Percentiles rank a stretch among this genome's conserved stretches.
Conservation (phyloP, 1,140 invertebrate genomes). For the Bicyclus anynana region DNA sequence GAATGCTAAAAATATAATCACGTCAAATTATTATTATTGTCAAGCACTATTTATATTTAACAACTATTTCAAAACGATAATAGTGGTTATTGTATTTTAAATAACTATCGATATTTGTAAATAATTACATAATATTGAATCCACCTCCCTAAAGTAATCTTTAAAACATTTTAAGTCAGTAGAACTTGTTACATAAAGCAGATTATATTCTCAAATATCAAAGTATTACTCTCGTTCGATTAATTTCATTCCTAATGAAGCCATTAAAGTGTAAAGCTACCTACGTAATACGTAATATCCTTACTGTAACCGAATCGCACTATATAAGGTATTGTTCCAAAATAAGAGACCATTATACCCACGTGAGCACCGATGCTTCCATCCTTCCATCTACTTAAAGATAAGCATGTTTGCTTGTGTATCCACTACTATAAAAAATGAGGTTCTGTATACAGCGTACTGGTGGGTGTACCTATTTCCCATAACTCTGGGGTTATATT, state of each 20-base stretch:
- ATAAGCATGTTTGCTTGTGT: slow-evolving; percentile 30
- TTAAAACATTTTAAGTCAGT: slow-evolving; percentile 9
- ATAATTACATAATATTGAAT: not conserved
- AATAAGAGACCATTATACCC: slow-evolving; percentile 13
- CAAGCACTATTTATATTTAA: no score
- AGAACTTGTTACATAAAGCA: slow-evolving; percentile 13
- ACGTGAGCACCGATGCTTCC: slow-evolving; percentile 8
- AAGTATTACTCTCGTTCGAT: slow-evolving; percentile 13
- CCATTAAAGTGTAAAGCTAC: slow-evolving; percentile 9
- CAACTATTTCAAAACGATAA: not conserved
- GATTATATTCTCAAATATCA: slow-evolving; percentile 20
- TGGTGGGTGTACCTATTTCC: no score
- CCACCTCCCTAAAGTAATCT: slow-evolving; percentile 6
- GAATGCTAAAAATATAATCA: no score
- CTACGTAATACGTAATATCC: slow-evolving; percentile 13
- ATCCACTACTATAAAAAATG: no score
- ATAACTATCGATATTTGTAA: not conserved
- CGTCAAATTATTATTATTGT: no score
- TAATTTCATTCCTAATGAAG: slow-evolving; percentile 22
- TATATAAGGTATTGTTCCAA: slow-evolving; percentile 11
- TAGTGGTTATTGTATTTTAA: not conserved
- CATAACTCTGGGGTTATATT: no score
- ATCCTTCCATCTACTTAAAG: slow-evolving; percentile 29
- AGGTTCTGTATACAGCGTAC: no score
- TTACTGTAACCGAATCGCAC: slow-evolving; percentile 1